A percentile compares a stretch with the other conserved stretches of the same genome.
phyloP scores from a whole-genome alignment of 2,797 vertebrate species.

The Aselliscus stoliczkanus region DNA sequence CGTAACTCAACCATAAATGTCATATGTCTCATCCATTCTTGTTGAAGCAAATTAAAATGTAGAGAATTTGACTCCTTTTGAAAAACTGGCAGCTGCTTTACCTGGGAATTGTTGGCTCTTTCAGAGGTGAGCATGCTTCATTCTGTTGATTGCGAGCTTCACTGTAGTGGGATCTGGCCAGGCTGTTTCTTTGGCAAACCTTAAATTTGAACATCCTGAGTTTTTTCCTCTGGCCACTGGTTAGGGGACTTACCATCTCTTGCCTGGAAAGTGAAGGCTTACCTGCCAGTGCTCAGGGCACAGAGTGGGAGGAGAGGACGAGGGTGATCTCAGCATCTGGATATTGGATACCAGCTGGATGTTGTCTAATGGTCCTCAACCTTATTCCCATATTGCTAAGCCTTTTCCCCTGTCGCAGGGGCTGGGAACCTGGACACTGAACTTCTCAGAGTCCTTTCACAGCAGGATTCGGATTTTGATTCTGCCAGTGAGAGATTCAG shows the following conservation, averaged over 20 bases:
- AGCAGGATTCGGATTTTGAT: not conserved
- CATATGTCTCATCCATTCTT: not conserved
- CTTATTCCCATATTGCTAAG: not conserved
- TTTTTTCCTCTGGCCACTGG: not conserved
- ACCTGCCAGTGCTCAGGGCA: not conserved
- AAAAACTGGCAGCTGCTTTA: not conserved
- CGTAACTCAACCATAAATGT: not conserved
- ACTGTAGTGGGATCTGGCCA: not conserved
- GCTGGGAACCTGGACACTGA: not conserved
- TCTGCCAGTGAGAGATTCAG: not conserved
- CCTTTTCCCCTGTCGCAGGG: not conserved
- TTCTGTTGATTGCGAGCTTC: not conserved
- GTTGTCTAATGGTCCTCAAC: not conserved
- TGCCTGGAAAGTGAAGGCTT: not conserved
- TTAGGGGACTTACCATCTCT: not conserved
- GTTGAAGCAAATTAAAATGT: slow-evolving; percentile 1
- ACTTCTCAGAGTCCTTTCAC: not conserved
- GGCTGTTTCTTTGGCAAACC: not conserved
- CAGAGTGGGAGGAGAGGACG: not conserved
- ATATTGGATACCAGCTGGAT: not conserved
- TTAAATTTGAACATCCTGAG: not conserved
- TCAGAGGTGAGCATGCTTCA: not conserved
- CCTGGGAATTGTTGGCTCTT: not conserved
- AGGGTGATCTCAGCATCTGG: not conserved
- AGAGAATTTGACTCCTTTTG: not conserved